A percentile compares a stretch with the other conserved stretches of the same genome.
phyloP scores from a whole-genome alignment of 1,140 invertebrate species.

The Oncopodura yosiiana region DNA sequence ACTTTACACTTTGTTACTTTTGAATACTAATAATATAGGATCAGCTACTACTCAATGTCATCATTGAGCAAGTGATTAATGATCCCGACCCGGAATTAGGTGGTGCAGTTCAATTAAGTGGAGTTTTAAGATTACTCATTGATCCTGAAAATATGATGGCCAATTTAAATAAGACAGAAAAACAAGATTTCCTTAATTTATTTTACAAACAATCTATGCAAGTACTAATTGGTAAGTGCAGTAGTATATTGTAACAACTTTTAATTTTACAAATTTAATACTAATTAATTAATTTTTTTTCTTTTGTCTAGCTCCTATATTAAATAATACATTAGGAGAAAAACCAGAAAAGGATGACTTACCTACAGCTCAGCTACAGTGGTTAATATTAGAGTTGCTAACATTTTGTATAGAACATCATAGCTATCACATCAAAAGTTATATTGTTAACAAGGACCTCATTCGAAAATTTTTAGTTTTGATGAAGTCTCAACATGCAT shows the following conservation, averaged over 20 bases:
- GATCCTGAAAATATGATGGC: conserved; percentile 99
- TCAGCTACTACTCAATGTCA: conserved; percentile 89
- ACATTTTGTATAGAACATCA: conserved; percentile 99
- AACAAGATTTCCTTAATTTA: conserved; percentile 94
- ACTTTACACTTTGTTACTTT: conserved; percentile 7
- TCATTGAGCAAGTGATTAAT: conserved; percentile 91
- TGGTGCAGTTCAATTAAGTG: conserved; percentile 89
- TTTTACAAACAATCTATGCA: conserved; percentile 98
- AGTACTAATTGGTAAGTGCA: conserved; percentile 71
- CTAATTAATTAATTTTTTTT: conserved; percentile 2
- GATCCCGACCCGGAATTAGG: conserved; percentile 83
- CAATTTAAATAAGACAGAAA: conserved; percentile 87
- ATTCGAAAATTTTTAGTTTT: conserved; percentile 86
- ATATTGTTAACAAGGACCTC: conserved; percentile 92
- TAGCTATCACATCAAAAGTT: conserved; percentile 97
- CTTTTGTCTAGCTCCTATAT: conserved; percentile 60
- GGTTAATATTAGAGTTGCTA: conserved; percentile 86
- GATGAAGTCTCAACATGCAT: conserved; percentile 96
- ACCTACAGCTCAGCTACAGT: conserved; percentile 86
- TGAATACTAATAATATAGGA: conserved; percentile 48
- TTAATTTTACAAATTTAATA: background rate
- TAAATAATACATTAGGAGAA: conserved; percentile 80
- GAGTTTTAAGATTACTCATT: conserved; percentile 81
- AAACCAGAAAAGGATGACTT: conserved; percentile 85
- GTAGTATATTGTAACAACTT: no score